phyloP scores from a whole-genome alignment of 1,140 invertebrate genomes.

The Pygmarrhopalites habei region DNA sequence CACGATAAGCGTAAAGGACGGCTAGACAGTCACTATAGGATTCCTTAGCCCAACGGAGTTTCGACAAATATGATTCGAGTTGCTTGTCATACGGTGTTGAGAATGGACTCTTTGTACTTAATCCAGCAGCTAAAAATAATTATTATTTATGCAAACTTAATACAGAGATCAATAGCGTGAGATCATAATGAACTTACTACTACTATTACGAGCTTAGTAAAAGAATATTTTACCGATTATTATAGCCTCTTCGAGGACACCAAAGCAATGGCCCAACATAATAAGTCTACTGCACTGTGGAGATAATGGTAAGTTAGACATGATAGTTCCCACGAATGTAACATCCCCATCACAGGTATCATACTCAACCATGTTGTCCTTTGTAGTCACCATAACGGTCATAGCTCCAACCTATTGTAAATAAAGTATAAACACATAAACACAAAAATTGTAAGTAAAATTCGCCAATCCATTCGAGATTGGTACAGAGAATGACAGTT shows the following conservation, averaged over 20 bases:
- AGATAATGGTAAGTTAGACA: slow-evolving; percentile 74
- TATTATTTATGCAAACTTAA: too few species aligned
- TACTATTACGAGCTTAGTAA: too few species aligned
- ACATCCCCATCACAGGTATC: slow-evolving; percentile 73
- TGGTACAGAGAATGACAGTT: too few species aligned
- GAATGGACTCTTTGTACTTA: slow-evolving; percentile 75
- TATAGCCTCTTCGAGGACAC: slow-evolving; percentile 71
- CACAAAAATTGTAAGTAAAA: too few species aligned
- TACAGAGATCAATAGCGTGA: slow-evolving; percentile 50
- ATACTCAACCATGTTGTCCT: slow-evolving; percentile 34
- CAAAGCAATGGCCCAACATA: slow-evolving; percentile 78
- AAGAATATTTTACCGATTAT: slow-evolving; percentile 63
- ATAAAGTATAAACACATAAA: too few species aligned
- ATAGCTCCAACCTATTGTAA: slow-evolving; percentile 24
- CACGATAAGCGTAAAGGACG: slow-evolving; percentile 69
- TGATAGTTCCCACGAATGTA: slow-evolving; percentile 75
- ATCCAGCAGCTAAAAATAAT: slow-evolving; percentile 56
- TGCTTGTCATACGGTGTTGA: slow-evolving; percentile 61
- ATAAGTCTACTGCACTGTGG: slow-evolving; percentile 70
- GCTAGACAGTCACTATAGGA: slow-evolving; percentile 79
- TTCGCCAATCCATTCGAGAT: too few species aligned
- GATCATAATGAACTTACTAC: too few species aligned
- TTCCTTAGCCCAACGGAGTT: slow-evolving; percentile 69
- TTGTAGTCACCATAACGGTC: slow-evolving; percentile 9
- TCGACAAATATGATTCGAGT: slow-evolving; percentile 65